Conservation (phyloP, 2,797 vertebrate species). For the Kryptolebias ocellatus region DNA sequence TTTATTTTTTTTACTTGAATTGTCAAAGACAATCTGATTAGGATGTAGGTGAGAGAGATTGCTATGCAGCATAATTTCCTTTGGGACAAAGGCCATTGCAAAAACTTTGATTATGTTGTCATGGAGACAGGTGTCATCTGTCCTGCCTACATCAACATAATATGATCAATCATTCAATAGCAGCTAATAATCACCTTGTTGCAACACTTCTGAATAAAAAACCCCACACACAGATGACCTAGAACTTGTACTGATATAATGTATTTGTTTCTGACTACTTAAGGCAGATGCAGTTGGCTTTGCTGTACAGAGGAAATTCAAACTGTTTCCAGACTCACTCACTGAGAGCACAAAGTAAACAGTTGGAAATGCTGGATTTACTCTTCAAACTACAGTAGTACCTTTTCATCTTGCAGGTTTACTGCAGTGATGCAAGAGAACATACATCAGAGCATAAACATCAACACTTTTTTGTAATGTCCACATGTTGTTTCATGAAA, state of each 20-base stretch:
- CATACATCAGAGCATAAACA: background rate
- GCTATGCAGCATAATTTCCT: slow-evolving; percentile 10
- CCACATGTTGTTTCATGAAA: too few species aligned
- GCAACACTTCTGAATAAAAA: slow-evolving; percentile 18
- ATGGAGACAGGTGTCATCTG: background rate
- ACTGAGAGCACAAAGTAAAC: background rate
- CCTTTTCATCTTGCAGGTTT: background rate
- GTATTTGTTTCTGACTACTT: background rate
- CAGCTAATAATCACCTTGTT: slow-evolving; percentile 26
- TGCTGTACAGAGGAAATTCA: background rate
- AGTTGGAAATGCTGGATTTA: background rate
- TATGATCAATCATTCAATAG: slow-evolving; percentile 14
- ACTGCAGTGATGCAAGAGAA: background rate
- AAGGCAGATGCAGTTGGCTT: background rate
- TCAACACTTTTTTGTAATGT: too few species aligned
- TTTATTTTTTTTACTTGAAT: background rate
- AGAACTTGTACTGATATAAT: background rate
- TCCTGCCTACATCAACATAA: background rate
- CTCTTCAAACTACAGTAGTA: background rate
- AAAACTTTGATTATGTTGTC: slow-evolving; percentile 10
- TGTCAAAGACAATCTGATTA: background rate
- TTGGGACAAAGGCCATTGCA: slow-evolving; percentile 12
- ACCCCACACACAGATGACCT: slow-evolving; percentile 35
- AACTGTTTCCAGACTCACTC: background rate
- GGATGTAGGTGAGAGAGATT: background rate